These are phyloP conservation scores for Drosophila sulfurigaster DNA, from an alignment of 1,140 invertebrate species.

Conservation along the genomic window DNA sequence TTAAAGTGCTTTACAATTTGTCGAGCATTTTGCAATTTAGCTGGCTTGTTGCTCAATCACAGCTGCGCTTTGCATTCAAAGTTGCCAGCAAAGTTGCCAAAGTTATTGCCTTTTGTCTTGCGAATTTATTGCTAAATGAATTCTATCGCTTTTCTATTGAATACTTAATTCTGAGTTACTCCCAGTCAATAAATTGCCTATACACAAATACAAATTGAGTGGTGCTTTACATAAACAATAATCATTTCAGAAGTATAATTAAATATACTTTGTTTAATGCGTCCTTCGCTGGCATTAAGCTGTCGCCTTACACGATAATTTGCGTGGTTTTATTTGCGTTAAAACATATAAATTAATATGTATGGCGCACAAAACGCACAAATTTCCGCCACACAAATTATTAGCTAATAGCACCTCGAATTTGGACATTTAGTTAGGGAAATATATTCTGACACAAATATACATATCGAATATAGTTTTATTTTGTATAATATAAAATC, in stretches of 20 bases:
- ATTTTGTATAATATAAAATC: background rate
- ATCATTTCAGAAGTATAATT: constrained; percentile 50
- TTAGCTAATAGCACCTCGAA: constrained; percentile 38
- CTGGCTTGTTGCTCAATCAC: constrained; percentile 10
- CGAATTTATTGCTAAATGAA: background rate
- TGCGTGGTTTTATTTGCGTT: constrained; percentile 28
- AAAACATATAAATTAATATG: constrained; percentile 40
- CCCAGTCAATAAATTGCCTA: constrained; percentile 47
- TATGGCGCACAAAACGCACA: constrained; percentile 14
- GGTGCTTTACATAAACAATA: constrained; percentile 60
- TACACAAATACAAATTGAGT: constrained; percentile 18
- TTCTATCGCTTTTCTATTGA: background rate
- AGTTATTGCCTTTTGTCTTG: constrained; percentile 18
- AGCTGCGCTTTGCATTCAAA: constrained; percentile 14
- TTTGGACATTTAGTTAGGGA: constrained; percentile 29
- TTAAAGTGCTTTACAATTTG: constrained; percentile 62
- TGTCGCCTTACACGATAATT: constrained; percentile 55
- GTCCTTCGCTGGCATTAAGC: constrained; percentile 63
- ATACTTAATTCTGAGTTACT: background rate
- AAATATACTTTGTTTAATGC: constrained; percentile 22
- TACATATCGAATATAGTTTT: background rate
- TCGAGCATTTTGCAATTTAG: constrained; percentile 45
- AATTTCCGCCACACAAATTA: constrained; percentile 55
- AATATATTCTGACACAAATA: background rate
- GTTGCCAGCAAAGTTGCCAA: background rate